Evolutionary conservation across 2,113 vertebrate genomes (phyloP), one percentile per base, ranked within the genome.

Genomic region (Nothobranchius furzeri): DNA sequence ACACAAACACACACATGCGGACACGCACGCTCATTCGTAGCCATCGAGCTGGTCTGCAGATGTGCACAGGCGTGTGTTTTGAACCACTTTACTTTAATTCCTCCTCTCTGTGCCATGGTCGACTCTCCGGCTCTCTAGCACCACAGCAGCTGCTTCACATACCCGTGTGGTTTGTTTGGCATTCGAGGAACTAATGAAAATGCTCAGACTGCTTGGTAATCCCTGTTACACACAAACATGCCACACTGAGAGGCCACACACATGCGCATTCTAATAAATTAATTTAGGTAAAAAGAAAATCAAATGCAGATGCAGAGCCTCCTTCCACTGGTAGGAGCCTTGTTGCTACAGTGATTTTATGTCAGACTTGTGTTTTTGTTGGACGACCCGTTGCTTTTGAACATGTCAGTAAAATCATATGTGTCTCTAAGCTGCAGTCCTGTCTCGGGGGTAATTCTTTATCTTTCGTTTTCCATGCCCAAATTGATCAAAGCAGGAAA

Each of bases 101-200:
- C 60, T 56, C 30, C 25, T 66, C 49, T 35, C 37, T 46, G 40
- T 45, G n/a, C 37, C 64, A 36, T 25, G 14, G 49, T 61, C 45
- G 56, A 66, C 51, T 75, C 48, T 49, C 42, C 70, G 17, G 62
- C 57, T 65, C 73, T 80, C 48, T 56, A 74, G 75, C 67, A 71
- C 68, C 69, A 58, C 79, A 78, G 70, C 86, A 90, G 86, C 86
- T 88, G 88, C 79, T 76, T 66, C 70, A 73, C 79, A 84, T 79
- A 59, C 81, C 67, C 74, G 24, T 84, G 75, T 73, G 81, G 85
- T 79, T 83, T 72, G 43, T 76, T 78, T 79, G 82, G 81, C 68
- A 43, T 68, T 87, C 70, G 68, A 84, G 73, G 85, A 88, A 85
- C 76, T 85, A 81, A 87, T 87, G 73, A 87, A 88, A 88, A 85